Evolutionary conservation across 2,113 vertebrate species (phyloP).

Genomic region (Pimephales promelas): DNA sequence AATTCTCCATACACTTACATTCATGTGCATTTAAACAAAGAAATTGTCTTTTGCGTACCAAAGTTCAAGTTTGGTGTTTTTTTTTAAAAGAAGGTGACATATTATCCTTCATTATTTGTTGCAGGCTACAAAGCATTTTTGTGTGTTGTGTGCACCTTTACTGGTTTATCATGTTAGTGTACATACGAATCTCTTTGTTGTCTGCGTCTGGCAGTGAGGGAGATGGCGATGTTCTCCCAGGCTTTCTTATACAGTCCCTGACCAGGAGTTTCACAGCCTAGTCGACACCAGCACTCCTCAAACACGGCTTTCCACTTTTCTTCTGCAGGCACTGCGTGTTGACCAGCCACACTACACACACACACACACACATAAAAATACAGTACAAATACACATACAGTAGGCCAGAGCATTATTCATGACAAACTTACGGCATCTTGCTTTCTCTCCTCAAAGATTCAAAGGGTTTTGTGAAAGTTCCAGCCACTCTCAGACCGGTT

Average conservation of each 20-base stretch:
- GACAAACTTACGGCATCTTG: constrained; percentile 79
- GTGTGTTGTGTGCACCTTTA: background rate
- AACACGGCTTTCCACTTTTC: constrained; percentile 94
- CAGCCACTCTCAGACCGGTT: constrained; percentile 88
- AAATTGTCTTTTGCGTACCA: background rate
- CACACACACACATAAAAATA: constrained; percentile 45
- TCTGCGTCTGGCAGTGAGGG: constrained; percentile 83
- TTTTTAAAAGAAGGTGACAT: background rate
- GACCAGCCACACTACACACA: constrained; percentile 79
- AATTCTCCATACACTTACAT: background rate
- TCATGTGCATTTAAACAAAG: background rate
- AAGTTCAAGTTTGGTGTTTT: background rate
- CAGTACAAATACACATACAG: background rate
- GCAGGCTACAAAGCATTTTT: background rate
- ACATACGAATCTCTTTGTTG: constrained; percentile 84
- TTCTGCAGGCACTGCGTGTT: constrained; percentile 80
- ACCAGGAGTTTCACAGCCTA: constrained; percentile 84
- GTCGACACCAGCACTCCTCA: constrained; percentile 89
- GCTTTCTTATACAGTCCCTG: constrained; percentile 83
- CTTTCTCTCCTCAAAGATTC: constrained; percentile 81
- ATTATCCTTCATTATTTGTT: background rate
- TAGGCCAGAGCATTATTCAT: background rate
- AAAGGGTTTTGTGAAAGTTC: constrained; percentile 88
- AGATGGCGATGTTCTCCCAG: constrained; percentile 95
- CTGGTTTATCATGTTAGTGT: constrained; percentile 6